Evolutionary conservation across 2,888 invertebrate species (phyloP), one percentile per base, ranked within the genome.

Genomic region (Dusona sp.): DNA sequence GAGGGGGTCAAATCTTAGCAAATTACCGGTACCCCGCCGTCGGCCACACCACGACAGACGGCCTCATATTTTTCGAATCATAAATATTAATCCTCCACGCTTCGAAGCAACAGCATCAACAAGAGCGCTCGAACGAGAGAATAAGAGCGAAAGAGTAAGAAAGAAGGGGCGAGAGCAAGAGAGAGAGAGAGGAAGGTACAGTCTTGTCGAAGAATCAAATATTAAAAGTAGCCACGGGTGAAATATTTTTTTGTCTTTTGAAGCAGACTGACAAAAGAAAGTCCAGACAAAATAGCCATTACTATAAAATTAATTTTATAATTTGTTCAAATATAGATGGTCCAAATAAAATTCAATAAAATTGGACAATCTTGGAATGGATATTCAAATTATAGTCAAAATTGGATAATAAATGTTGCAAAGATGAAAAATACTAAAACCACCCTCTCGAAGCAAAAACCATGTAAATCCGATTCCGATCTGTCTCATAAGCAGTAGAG

Each of bases 1-100:
- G 89, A 90, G 90, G 91, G 89, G 90, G 91, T 89, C 84, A 90
- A 90, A 91, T 90, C 90, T 88, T 88, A 91, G 90, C 90, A 91
- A 91, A 91, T 91, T 91, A 91, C 89, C 90, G 89, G 73, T 88
- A 75, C 75, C 88, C 75, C 81, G 79, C 57, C 78, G 74, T 64
- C 79, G 75, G 51, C 74, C 68, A 68, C 70, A 73, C 85, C 75
- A 82, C 81, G 54, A 51, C 88, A 87, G 75, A 77, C 86, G 89
- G 89, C 88, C 90, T 90, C 89, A 90, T 91, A 90, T 91, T 91
- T 91, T 90, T 90, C 89, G 86, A 90, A 91, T 88, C 89, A 91
- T 91, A 91, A 91, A 91, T 91, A 91, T 91, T 90, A 91, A 91
- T 90, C 88, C 89, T 81, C 80, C 80, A 38, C 74, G 85, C 88